Conservation (phyloP, 1,140 invertebrate species). For the Dreissena polymorpha region DNA sequence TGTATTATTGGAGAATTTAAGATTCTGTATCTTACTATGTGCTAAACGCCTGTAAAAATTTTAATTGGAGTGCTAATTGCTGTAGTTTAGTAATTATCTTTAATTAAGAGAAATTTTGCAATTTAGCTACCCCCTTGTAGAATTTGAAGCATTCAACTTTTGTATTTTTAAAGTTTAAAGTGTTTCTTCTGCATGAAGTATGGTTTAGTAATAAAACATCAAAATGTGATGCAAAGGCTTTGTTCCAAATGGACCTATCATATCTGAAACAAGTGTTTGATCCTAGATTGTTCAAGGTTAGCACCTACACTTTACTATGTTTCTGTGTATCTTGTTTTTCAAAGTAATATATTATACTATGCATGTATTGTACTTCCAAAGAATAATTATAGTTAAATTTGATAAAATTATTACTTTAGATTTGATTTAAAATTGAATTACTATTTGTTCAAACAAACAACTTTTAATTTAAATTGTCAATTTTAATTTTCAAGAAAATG, state of each 20-base stretch:
- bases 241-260: constrained; percentile 53
- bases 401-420: not conserved
- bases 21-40: no score
- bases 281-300: constrained; percentile 38
- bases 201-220: constrained; percentile 8
- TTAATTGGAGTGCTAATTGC: no score
- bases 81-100: no score
- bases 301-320: constrained; percentile 15
- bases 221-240: constrained; percentile 20
- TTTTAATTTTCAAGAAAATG: no score
- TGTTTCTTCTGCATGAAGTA: not conserved
- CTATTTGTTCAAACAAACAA: no score
- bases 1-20: no score
- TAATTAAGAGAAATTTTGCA: no score
- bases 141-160: no score
- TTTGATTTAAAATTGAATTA: not conserved
- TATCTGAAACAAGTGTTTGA: not conserved
- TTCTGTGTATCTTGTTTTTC: not conserved
- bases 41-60: no score
- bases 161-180: no score
- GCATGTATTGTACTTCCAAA: not conserved
- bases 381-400: not conserved
- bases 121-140: no score
- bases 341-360: not conserved
- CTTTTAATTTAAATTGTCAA: no score